Conservation (phyloP, 1,140 invertebrate genomes). For the Frieseomelitta varia region DNA sequence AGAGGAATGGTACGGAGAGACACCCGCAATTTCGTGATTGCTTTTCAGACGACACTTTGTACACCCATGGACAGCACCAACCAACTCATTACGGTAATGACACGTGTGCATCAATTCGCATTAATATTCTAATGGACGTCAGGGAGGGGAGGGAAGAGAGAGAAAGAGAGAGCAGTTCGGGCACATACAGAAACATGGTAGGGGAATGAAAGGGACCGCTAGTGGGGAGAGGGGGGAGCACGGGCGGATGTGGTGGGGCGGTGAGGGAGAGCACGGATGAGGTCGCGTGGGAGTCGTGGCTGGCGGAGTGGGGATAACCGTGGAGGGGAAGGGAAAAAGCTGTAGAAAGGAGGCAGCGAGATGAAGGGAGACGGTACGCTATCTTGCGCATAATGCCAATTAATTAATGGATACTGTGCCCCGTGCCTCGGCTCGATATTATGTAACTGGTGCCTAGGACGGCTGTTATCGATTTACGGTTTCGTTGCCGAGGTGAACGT, state of each 20-base stretch:
- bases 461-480: conserved; percentile 57
- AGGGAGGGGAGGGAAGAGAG: conserved; percentile 26
- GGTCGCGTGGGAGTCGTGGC: conserved; percentile 10
- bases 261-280: conserved; percentile 15
- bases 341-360: conserved; percentile 59
- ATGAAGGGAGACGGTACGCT: conserved; percentile 50
- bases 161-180: conserved; percentile 5
- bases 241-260: background rate
- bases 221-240: background rate
- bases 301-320: background rate
- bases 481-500: conserved; percentile 50
- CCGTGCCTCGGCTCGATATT: conserved; percentile 52
- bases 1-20: conserved; percentile 63
- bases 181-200: conserved; percentile 3
- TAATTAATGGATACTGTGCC: conserved; percentile 65
- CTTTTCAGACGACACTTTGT: conserved; percentile 77
- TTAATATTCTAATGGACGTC: conserved; percentile 81
- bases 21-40: conserved; percentile 81
- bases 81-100: conserved; percentile 82
- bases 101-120: conserved; percentile 81
- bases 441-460: conserved; percentile 59
- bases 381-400: conserved; percentile 65
- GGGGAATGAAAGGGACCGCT: conserved; percentile 6
- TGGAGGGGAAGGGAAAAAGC: conserved; percentile 47
- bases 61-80: conserved; percentile 75